Conservation (phyloP, 1,140 invertebrate species). For the Diachasma alloeum region DNA sequence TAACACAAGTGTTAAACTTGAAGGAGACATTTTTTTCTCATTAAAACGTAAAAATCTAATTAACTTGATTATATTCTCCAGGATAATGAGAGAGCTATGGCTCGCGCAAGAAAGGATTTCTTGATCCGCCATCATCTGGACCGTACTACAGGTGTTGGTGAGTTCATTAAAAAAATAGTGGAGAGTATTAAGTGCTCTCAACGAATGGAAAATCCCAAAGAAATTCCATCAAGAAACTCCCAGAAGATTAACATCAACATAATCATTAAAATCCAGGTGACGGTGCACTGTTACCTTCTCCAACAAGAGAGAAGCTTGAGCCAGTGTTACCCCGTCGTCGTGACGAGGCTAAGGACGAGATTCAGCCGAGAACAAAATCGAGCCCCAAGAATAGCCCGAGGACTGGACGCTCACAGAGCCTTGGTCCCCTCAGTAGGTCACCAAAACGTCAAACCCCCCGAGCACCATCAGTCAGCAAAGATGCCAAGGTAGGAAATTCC, state of each 20-base stretch:
- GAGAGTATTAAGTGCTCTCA: not conserved
- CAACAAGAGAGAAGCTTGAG: conserved; percentile 76
- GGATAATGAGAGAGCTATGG: conserved; percentile 64
- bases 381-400: conserved; percentile 72
- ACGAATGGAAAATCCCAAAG: not conserved
- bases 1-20: too few relatives aligned
- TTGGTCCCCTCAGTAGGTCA: conserved; percentile 73
- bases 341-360: conserved; percentile 65
- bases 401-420: conserved; percentile 74
- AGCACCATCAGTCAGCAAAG: conserved; percentile 68
- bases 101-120: conserved; percentile 65
- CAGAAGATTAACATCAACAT: not conserved
- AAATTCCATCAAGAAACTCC: not conserved
- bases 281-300: conserved; percentile 71
- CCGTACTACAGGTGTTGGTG: conserved; percentile 74
- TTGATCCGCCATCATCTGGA: conserved; percentile 76
- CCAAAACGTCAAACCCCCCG: conserved; percentile 75
- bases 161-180: conserved; percentile 39
- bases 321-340: conserved; percentile 73
- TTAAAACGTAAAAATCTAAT: too few relatives aligned
- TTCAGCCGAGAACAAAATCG: conserved; percentile 64
- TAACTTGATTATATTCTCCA: conserved; percentile 27
- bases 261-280: conserved; percentile 55
- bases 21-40: too few relatives aligned
- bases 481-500: conserved; percentile 56